These are phyloP conservation scores for Aporophyla nigra DNA, from an alignment of 2,888 invertebrate genomes.

Conservation along the genomic window DNA sequence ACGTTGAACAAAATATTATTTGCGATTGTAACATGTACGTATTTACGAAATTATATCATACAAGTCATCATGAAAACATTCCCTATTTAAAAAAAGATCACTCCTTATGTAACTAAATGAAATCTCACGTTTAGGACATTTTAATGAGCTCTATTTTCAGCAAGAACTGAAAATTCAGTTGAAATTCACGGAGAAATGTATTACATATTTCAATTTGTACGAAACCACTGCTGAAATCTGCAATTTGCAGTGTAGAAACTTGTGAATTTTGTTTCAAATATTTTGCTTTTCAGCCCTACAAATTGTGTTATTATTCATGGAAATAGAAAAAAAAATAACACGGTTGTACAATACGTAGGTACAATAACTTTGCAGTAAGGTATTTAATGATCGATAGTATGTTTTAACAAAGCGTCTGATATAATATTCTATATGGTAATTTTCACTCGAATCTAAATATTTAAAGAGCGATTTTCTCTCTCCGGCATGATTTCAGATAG, in stretches of 20 bases:
- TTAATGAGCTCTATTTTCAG: conserved; percentile 36
- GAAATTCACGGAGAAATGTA: conserved; percentile 37
- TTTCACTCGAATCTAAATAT: background rate
- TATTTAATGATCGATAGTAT: background rate
- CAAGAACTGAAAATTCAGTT: conserved; percentile 27
- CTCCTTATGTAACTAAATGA: background rate
- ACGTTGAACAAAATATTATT: no score
- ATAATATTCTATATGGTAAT: background rate
- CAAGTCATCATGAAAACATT: background rate
- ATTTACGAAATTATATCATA: no score
- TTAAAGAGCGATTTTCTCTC: background rate
- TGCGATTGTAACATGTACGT: no score
- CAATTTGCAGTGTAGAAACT: conserved; percentile 14
- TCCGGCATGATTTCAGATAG: background rate
- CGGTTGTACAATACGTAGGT: no score
- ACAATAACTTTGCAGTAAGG: background rate
- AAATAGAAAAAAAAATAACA: conserved; percentile 1
- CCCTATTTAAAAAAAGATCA: background rate
- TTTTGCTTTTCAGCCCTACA: conserved; percentile 5
- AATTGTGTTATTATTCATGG: background rate
- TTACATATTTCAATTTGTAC: conserved; percentile 35
- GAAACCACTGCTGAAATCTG: conserved; percentile 27
- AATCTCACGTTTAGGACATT: background rate
- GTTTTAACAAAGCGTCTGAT: background rate
- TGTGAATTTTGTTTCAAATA: conserved; percentile 15